Base-by-base conservation (phyloP, 2,888 invertebrate species). In the Ectemnius continuus region DNA sequence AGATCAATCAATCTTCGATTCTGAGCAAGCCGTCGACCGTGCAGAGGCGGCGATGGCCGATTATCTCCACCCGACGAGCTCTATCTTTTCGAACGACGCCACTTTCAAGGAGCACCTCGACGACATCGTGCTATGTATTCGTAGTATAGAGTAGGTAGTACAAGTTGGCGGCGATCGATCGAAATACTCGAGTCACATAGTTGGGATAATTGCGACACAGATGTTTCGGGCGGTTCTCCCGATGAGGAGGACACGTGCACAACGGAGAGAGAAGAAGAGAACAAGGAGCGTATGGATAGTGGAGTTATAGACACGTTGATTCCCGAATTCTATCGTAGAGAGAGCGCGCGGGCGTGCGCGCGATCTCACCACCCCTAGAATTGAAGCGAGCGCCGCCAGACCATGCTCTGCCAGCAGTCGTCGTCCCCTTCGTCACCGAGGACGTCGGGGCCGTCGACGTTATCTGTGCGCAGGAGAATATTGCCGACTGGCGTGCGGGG, bases 131-230 rank as follows among this genome's bases (percentile, higher is more conserved):
- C 23, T 23, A 23, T 23, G 23, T 23, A 23, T 20, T 20, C 20
- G 20, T 20, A 23, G 23, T 2, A 3, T 23, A 23, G 23, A 23
- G 23, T 23, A 23, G 23, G 23, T 23, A 23, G 23, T 70, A 65
- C 64, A n/a, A 45, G 28, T 61, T 16, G 20, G 23, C 65, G 59
- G n/a, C 67, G 73, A 76, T 79, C 70, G 69, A 70, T 73, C 79
- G 69, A 28, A 68, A 59, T 56, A 46, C 64, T 48, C 48, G 47
- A 67, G 76, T 67, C 67, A 57, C 70, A 69, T 71, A 72, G 69
- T 78, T 75, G 71, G 85, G 81, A 85, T 88, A 87, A 88, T 88
- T 88, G 85, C 86, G 84, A 87, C 85, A 86, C 88, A 88, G 88
- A 88, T 88, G 88, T 86, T 86, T 76, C 81, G 80, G 83, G 81